phyloP scores from a whole-genome alignment of 2,888 invertebrate species.

The Athalia rosae region DNA sequence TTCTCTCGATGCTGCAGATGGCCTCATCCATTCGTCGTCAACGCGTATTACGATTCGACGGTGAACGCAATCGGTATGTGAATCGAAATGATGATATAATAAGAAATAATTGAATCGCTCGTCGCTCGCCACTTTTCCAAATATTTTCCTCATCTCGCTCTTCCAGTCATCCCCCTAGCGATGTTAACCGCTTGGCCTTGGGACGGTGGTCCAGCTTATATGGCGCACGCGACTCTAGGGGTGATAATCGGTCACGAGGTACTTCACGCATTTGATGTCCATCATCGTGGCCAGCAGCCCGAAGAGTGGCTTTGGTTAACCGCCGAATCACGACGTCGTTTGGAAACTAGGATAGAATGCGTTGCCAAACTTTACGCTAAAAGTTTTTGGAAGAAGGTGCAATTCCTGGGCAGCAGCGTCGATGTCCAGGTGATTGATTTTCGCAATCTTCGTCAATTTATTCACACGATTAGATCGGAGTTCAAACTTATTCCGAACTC shows the following conservation, averaged over 20 bases:
- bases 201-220: slow-evolving; percentile 73
- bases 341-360: slow-evolving; percentile 73
- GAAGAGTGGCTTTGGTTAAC: slow-evolving; percentile 71
- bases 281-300: slow-evolving; percentile 65
- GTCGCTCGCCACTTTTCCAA: not conserved
- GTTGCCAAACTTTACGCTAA: slow-evolving; percentile 73
- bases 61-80: slow-evolving; percentile 74
- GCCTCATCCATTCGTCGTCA: slow-evolving; percentile 74
- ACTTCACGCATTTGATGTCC: slow-evolving; percentile 74
- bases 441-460: not conserved
- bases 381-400: slow-evolving; percentile 72
- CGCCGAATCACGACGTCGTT: slow-evolving; percentile 70
- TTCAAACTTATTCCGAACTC: slow-evolving; percentile 17
- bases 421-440: slow-evolving; percentile 71
- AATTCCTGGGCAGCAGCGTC: slow-evolving; percentile 72
- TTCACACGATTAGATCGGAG: too few species aligned
- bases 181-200: slow-evolving; percentile 74
- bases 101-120: not conserved
- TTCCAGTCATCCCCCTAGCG: slow-evolving; percentile 74
- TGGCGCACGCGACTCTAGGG: slow-evolving; percentile 74
- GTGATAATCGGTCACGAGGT: slow-evolving; percentile 75
- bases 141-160: not conserved
- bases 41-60: slow-evolving; percentile 75
- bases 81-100: not conserved
- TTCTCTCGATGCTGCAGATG: slow-evolving; percentile 63